Evolutionary conservation across 92 coral and sea anemone genomes (phyloP).

Genomic region (Scolanthus callimorphus): DNA sequence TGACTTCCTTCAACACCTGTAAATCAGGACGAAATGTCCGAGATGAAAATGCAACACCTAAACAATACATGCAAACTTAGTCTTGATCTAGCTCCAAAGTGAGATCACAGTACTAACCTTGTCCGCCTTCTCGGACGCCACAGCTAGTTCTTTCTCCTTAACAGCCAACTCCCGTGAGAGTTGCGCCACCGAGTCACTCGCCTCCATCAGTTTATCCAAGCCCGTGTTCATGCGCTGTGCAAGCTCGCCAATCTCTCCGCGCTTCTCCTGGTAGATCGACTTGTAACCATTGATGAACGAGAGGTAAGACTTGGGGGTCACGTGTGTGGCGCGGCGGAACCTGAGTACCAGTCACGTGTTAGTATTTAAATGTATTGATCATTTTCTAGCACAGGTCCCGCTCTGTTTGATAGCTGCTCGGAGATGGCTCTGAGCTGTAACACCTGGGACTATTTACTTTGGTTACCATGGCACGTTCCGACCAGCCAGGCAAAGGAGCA

Average conservation of each 20-base stretch:
- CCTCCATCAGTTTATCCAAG: constrained; percentile 93
- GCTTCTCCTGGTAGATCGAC: constrained; percentile 75
- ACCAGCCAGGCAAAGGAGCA: too few species aligned
- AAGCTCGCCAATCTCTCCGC: constrained; percentile 79
- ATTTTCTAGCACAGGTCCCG: too few species aligned
- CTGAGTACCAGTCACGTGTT: constrained; percentile 21
- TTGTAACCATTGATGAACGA: constrained; percentile 96
- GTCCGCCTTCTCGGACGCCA: constrained; percentile 94
- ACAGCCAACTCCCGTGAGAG: constrained; percentile 89
- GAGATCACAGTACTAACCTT: constrained; percentile 34
- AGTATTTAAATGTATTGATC: too few species aligned
- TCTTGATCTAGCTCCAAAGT: too few species aligned
- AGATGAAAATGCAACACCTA: background rate
- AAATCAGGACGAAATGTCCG: too few species aligned
- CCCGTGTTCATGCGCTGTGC: constrained; percentile 96
- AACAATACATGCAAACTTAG: background rate
- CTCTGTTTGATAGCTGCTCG: too few species aligned
- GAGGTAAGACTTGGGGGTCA: constrained; percentile 92
- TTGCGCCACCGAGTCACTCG: constrained; percentile 95
- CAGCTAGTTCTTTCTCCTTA: constrained; percentile 92
- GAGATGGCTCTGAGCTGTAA: too few species aligned
- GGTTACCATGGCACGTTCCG: too few species aligned
- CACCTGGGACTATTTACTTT: too few species aligned
- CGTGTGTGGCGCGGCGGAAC: constrained; percentile 97
- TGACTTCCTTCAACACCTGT: constrained; percentile 98